These are phyloP conservation scores for Danionella dracula DNA, from an alignment of 2,797 vertebrate species.

Conservation along the genomic window DNA sequence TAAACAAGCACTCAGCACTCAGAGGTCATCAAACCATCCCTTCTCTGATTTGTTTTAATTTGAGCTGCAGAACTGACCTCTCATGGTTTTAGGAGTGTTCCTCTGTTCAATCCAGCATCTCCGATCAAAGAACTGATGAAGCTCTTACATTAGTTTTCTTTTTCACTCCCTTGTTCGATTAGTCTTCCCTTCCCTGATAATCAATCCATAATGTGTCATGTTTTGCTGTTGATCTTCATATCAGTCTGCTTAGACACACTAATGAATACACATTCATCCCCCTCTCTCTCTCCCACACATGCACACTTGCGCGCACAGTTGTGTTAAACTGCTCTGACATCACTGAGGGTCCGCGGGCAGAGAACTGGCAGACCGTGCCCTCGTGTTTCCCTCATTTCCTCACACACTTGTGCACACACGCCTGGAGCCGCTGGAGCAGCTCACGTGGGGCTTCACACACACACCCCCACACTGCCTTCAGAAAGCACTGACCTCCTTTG, in stretches of 20 bases:
- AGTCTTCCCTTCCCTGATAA: slow-evolving; percentile 3
- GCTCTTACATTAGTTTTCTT: background rate
- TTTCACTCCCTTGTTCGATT: slow-evolving; percentile 13
- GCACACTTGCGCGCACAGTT: slow-evolving; percentile 24
- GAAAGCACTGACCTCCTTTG: slow-evolving; percentile 7
- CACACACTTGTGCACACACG: slow-evolving; percentile 4
- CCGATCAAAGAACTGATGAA: background rate
- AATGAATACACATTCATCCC: slow-evolving; percentile 27
- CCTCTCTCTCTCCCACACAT: slow-evolving; percentile 33
- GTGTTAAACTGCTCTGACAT: slow-evolving; percentile 60
- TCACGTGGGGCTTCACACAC: slow-evolving; percentile 8
- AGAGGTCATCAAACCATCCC: no score
- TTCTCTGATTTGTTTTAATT: no score
- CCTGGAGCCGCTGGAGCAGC: slow-evolving; percentile 8
- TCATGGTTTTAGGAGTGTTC: slow-evolving; percentile 65
- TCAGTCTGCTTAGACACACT: background rate
- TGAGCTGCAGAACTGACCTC: slow-evolving; percentile 61
- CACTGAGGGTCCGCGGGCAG: slow-evolving; percentile 60
- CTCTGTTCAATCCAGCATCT: slow-evolving; percentile 31
- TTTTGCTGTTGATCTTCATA: slow-evolving; percentile 47
- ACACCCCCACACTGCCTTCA: background rate
- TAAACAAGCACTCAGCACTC: no score
- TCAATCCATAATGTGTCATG: slow-evolving; percentile 42
- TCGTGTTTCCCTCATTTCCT: slow-evolving; percentile 43
- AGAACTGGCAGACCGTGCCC: slow-evolving; percentile 64